Conservation (phyloP, 1,140 invertebrate species). For the Oedothorax gibbosus region DNA sequence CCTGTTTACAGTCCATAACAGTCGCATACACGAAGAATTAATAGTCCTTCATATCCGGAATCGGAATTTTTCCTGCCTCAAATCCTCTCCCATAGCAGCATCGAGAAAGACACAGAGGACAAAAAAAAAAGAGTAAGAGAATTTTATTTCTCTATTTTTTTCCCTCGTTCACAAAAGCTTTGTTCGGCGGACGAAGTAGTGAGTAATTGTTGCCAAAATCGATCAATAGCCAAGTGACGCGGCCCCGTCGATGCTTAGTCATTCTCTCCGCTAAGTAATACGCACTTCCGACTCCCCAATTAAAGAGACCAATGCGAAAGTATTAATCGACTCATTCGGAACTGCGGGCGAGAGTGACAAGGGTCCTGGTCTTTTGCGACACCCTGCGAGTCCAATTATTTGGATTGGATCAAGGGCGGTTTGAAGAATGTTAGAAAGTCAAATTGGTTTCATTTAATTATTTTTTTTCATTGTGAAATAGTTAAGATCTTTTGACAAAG, state of each 20-base stretch:
- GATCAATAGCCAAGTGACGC: slow-evolving; percentile 32
- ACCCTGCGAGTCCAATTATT: too few species aligned
- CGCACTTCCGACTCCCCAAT: slow-evolving; percentile 43
- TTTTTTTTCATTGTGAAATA: too few species aligned
- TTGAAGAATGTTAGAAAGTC: slow-evolving; percentile 8
- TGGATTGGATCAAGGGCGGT: slow-evolving; percentile 19
- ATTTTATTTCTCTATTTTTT: slow-evolving; percentile 38
- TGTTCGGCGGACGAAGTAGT: slow-evolving; percentile 27
- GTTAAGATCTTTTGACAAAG: too few species aligned
- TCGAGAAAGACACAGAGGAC: not conserved
- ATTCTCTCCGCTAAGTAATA: slow-evolving; percentile 52
- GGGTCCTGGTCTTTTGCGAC: too few species aligned
- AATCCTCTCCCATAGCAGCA: too few species aligned
- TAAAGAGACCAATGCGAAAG: slow-evolving; percentile 36
- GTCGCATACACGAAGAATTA: too few species aligned
- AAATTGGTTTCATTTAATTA: not conserved
- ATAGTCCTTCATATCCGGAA: too few species aligned
- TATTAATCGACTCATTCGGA: slow-evolving; percentile 44
- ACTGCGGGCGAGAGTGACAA: not conserved
- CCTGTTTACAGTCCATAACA: too few species aligned
- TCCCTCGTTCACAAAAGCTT: slow-evolving; percentile 27
- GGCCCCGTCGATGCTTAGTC: slow-evolving; percentile 35
- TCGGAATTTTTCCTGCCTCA: too few species aligned
- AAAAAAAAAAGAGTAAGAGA: not conserved
- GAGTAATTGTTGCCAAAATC: slow-evolving; percentile 37